These are phyloP conservation scores for Cossypha polioptera DNA, from an alignment of 2,797 vertebrate species.

Conservation along the genomic window DNA sequence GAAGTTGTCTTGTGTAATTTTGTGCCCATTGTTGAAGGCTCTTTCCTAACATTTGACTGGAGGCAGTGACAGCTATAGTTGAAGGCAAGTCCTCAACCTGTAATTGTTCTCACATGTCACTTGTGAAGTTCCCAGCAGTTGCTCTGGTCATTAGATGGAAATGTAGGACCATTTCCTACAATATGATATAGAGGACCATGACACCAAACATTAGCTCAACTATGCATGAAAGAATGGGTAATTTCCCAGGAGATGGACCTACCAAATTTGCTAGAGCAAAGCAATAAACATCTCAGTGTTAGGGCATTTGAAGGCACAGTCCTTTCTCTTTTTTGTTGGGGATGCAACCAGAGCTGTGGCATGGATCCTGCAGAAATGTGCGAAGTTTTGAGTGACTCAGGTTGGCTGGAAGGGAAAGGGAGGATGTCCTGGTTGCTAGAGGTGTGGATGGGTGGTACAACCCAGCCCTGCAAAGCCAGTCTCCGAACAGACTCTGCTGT, in stretches of 20 bases:
- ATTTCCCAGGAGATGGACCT: background rate
- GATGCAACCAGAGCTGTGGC: background rate
- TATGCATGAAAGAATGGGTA: background rate
- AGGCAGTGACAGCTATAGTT: background rate
- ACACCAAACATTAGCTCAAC: background rate
- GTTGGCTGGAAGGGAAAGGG: background rate
- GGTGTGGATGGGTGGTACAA: background rate
- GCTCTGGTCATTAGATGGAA: background rate
- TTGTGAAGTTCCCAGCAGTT: background rate
- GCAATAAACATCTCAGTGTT: background rate
- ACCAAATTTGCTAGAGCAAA: background rate
- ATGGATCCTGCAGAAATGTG: background rate
- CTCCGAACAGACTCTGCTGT: background rate
- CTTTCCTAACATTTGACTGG: background rate
- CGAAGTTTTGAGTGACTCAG: background rate
- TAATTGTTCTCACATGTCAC: background rate
- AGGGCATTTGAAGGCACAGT: background rate
- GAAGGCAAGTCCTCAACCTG: background rate
- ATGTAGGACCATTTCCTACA: background rate
- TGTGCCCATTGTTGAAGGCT: background rate
- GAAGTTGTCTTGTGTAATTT: background rate
- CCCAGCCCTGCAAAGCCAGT: background rate
- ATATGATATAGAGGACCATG: background rate
- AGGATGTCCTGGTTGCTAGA: background rate
- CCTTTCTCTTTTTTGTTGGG: background rate